A percentile compares a stretch with the other conserved stretches of the same genome.
These are phyloP conservation scores for Drosophila fungiperda DNA, from an alignment of 2,888 invertebrate genomes.

Conservation along the genomic window DNA sequence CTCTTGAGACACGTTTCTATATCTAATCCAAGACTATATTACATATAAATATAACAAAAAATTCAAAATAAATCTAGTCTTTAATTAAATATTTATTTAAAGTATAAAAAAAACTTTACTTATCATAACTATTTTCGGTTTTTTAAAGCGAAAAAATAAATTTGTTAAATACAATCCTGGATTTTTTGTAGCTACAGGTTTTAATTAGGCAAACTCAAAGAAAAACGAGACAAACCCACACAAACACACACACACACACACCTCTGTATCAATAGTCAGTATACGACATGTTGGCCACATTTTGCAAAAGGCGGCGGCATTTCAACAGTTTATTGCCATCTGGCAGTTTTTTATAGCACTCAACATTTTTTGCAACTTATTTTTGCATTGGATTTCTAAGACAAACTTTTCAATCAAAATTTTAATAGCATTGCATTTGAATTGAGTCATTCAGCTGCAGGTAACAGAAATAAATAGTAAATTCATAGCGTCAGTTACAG, in stretches of 20 bases:
- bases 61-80: background rate
- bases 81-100: background rate
- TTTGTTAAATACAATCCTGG: background rate
- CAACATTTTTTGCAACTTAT: background rate
- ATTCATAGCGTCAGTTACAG: background rate
- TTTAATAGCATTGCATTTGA: conserved; percentile 17
- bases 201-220: no score
- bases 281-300: conserved; percentile 37
- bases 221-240: conserved; percentile 6
- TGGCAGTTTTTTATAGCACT: conserved; percentile 17
- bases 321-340: conserved; percentile 28
- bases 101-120: background rate
- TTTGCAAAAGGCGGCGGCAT: background rate
- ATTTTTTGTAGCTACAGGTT: conserved; percentile 13
- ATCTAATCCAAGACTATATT: no score
- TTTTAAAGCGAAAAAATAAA: background rate
- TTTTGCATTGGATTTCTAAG: background rate
- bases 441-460: conserved; percentile 1
- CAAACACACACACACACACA: conserved; percentile 9
- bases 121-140: no score
- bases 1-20: background rate
- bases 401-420: background rate
- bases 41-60: background rate
- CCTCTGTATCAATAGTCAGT: conserved; percentile 8
- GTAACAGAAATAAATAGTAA: background rate